phyloP scores from a whole-genome alignment of 35 echinoderm and acorn worm genomes.

The Ophioderma brevispina region DNA sequence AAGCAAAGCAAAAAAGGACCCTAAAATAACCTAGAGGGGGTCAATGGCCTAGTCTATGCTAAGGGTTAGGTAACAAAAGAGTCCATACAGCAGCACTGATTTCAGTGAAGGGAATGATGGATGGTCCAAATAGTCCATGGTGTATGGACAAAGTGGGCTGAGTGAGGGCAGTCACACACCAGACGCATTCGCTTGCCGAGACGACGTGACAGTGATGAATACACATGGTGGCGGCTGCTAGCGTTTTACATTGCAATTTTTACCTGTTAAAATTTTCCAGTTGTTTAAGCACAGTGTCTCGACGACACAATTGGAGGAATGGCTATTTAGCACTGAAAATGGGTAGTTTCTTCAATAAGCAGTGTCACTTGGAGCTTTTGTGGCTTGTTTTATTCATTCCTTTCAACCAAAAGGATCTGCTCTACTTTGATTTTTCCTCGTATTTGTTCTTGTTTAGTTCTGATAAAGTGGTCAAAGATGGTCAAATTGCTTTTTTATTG shows the following conservation, averaged over 20 bases:
- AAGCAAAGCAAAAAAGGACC: neutral
- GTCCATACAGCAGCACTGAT: neutral
- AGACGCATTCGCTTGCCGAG: neutral
- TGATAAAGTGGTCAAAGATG: too few relatives aligned
- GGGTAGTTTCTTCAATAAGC: neutral
- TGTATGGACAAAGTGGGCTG: neutral
- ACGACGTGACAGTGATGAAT: neutral
- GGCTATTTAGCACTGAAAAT: neutral
- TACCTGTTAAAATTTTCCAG: neutral
- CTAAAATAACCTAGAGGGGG: neutral
- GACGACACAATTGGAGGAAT: neutral
- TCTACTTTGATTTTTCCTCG: too few relatives aligned
- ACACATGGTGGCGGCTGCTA: neutral
- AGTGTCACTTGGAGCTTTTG: neutral
- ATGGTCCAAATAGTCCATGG: neutral
- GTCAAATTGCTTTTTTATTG: too few relatives aligned
- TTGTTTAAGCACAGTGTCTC: neutral
- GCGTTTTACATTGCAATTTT: neutral
- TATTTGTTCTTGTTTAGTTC: too few relatives aligned
- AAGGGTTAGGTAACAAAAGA: neutral
- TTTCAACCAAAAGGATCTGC: neutral
- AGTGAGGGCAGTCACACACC: neutral
- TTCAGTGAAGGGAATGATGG: neutral
- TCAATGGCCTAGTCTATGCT: neutral
- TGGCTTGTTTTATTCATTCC: neutral